Conservation (phyloP, 2,113 vertebrate species). For the Mola mola region DNA sequence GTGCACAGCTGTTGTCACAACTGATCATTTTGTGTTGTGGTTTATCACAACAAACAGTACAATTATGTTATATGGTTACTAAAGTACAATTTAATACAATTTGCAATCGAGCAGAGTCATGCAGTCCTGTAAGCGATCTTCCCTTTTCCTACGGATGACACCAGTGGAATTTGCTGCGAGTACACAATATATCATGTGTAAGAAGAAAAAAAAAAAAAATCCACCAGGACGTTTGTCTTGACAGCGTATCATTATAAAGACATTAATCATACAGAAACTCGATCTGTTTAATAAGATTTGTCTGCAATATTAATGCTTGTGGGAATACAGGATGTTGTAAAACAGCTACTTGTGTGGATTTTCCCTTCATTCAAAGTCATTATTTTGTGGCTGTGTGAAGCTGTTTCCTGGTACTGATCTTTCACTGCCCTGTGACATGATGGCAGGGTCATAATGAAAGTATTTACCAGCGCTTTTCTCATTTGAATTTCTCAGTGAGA, state of each 20-base stretch:
- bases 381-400: constrained; percentile 20
- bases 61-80: too few species aligned
- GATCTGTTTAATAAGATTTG: constrained; percentile 10
- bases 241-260: constrained; percentile 30
- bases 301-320: constrained; percentile 5
- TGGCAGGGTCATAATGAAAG: constrained; percentile 34
- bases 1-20: too few species aligned
- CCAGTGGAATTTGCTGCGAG: constrained; percentile 1
- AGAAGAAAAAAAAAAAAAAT: constrained; percentile 13
- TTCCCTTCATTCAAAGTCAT: constrained; percentile 24
- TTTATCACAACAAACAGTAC: too few species aligned
- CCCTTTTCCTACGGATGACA: constrained; percentile 3
- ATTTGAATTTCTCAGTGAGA: constrained; percentile 50
- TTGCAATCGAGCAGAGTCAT: too few species aligned
- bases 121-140: too few species aligned
- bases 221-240: constrained; percentile 24
- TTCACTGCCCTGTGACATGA: constrained; percentile 55
- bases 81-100: too few species aligned
- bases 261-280: constrained; percentile 26
- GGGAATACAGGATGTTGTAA: constrained; percentile 36
- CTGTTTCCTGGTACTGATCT: constrained; percentile 40
- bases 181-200: background rate
- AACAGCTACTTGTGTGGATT: constrained; percentile 17
- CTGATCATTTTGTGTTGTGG: too few species aligned
- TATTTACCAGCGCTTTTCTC: constrained; percentile 45